Evolutionary conservation across 2,113 vertebrate genomes (phyloP).

Genomic region (Nycticryphes semicollaris): DNA sequence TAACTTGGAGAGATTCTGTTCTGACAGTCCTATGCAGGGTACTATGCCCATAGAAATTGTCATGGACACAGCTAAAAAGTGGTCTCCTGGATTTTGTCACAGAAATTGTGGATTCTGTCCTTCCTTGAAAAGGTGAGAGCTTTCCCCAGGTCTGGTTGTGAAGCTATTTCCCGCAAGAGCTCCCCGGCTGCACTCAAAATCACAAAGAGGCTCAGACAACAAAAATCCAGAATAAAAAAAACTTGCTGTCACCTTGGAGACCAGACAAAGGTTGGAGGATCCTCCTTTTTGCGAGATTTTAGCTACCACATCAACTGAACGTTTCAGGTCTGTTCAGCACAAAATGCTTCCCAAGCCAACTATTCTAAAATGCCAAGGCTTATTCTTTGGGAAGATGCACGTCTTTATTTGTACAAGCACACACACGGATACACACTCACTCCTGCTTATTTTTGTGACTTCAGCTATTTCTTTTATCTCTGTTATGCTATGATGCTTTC

Average conservation of each 20-base stretch:
- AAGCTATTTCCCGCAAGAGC: background rate
- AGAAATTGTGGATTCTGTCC: background rate
- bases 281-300: background rate
- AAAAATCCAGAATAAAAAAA: background rate
- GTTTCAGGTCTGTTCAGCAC: background rate
- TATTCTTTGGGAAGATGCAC: background rate
- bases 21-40: background rate
- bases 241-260: slow-evolving; percentile 19
- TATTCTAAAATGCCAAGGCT: background rate
- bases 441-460: background rate
- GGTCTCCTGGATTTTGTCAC: background rate
- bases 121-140: background rate
- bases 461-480: background rate
- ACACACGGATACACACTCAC: background rate
- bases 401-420: background rate
- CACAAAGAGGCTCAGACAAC: background rate
- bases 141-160: background rate
- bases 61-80: background rate
- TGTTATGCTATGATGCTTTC: background rate
- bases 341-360: slow-evolving; percentile 7
- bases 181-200: background rate
- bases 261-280: slow-evolving; percentile 16
- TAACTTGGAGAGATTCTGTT: background rate
- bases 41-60: background rate
- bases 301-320: background rate